Evolutionary conservation across 2,113 vertebrate genomes (phyloP).

Genomic region (Erinaceus europaeus): DNA sequence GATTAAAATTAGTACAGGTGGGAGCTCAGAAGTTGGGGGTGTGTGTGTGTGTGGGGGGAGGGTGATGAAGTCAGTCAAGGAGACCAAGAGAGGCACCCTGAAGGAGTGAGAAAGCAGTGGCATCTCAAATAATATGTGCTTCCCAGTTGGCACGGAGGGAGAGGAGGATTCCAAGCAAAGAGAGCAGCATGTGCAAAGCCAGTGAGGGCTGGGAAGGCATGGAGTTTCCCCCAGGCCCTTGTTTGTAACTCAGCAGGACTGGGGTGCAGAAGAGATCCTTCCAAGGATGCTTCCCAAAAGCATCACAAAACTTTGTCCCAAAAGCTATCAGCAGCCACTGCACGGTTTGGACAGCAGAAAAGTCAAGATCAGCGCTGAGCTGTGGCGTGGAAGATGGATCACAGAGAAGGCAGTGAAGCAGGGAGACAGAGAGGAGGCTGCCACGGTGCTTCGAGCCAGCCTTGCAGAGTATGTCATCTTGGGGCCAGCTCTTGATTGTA

Average conservation of each 20-base stretch:
- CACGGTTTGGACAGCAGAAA: background rate
- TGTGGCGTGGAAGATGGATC: background rate
- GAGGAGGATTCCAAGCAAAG: background rate
- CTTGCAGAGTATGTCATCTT: background rate
- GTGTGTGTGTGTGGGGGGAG: too few relatives aligned
- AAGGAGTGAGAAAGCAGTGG: background rate
- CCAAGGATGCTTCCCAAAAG: too few relatives aligned
- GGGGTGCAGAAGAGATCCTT: too few relatives aligned
- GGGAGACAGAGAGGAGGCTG: background rate
- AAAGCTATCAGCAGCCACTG: background rate
- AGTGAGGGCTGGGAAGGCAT: fast-evolving
- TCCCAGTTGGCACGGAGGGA: background rate
- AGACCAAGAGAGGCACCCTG: background rate
- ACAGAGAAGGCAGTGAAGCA: too few relatives aligned
- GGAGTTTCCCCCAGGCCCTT: background rate
- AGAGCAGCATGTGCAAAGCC: background rate
- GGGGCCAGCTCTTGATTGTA: background rate
- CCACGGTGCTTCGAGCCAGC: background rate
- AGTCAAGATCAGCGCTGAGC: background rate
- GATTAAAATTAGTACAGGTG: background rate
- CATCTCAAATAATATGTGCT: background rate
- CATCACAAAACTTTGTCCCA: background rate
- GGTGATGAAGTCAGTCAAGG: too few relatives aligned
- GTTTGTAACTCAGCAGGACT: background rate
- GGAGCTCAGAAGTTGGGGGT: background rate